Evolutionary conservation across 35 echinoderm and acorn worm species (phyloP).

Genomic region (Hemicentrotus pulcherrimus): DNA sequence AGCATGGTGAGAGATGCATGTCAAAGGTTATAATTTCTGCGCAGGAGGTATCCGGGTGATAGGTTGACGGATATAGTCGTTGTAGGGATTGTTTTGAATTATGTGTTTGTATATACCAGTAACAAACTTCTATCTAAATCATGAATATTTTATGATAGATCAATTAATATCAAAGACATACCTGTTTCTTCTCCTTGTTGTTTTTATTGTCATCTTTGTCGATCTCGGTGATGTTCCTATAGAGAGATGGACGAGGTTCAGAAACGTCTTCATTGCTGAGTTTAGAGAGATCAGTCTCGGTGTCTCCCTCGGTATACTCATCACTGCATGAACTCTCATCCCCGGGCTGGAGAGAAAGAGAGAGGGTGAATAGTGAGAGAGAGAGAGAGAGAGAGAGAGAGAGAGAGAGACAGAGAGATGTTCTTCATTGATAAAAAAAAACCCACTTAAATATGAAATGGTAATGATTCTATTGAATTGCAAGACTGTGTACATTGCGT

Average conservation of each 20-base stretch:
- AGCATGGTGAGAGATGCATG: too few relatives aligned
- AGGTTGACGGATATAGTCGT: too few relatives aligned
- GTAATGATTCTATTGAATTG: too few relatives aligned
- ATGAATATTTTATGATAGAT: too few relatives aligned
- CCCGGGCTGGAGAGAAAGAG: background rate
- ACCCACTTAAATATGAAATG: too few relatives aligned
- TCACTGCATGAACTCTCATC: constrained; percentile 47
- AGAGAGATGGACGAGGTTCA: constrained; percentile 5
- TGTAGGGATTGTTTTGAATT: too few relatives aligned
- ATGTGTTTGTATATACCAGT: background rate
- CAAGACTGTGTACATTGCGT: too few relatives aligned
- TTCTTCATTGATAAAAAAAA: too few relatives aligned
- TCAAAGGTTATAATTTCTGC: too few relatives aligned
- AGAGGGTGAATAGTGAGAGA: background rate
- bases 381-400: background rate
- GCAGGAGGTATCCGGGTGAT: too few relatives aligned
- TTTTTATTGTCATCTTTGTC: background rate
- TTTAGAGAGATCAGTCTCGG: background rate
- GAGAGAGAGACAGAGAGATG: too few relatives aligned
- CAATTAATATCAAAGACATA: background rate
- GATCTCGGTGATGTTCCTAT: background rate
- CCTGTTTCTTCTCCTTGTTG: background rate
- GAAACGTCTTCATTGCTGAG: constrained; percentile 5
- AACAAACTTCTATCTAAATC: background rate
- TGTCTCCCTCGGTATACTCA: constrained; percentile 34